phyloP scores from a whole-genome alignment of 2,113 vertebrate species.

The Peromyscus leucopus region DNA sequence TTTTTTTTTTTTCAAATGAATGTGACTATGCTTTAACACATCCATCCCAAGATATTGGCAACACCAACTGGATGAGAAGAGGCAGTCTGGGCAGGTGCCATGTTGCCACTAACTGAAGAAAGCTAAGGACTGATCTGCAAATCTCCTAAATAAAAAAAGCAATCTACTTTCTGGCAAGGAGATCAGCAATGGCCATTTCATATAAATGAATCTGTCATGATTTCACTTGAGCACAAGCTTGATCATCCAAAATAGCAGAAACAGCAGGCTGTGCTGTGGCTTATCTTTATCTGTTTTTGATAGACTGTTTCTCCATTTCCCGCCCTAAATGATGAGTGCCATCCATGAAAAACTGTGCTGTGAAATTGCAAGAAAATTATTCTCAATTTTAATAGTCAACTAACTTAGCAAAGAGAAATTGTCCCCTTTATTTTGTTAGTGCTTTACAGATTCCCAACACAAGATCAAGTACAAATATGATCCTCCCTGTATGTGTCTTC shows the following conservation, averaged over 20 bases:
- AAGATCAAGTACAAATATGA: slow-evolving; percentile 56
- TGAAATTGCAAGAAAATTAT: slow-evolving; percentile 73
- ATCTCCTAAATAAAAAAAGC: slow-evolving; percentile 85
- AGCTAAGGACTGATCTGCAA: slow-evolving; percentile 78
- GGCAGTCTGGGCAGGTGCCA: slow-evolving; percentile 75
- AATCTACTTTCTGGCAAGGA: slow-evolving; percentile 84
- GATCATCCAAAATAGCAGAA: slow-evolving; percentile 82
- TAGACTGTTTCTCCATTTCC: slow-evolving; percentile 74
- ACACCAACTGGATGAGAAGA: slow-evolving; percentile 66
- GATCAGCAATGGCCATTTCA: slow-evolving; percentile 82
- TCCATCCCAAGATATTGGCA: slow-evolving; percentile 64
- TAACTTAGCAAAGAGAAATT: slow-evolving; percentile 56
- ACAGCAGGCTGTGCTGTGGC: slow-evolving; percentile 72
- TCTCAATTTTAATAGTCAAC: slow-evolving; percentile 74
- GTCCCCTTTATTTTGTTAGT: slow-evolving; percentile 69
- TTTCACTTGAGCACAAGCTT: slow-evolving; percentile 82
- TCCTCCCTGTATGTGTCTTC: slow-evolving; percentile 50
- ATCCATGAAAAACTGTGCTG: slow-evolving; percentile 61
- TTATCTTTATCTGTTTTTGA: slow-evolving; percentile 80
- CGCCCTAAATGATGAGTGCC: slow-evolving; percentile 64
- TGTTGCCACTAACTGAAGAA: slow-evolving; percentile 78
- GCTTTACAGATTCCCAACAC: slow-evolving; percentile 66
- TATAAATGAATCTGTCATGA: slow-evolving; percentile 82
- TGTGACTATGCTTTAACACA: slow-evolving; percentile 61
- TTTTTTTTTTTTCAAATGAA: slow-evolving; percentile 42